Conservation (phyloP, 1,140 invertebrate species). For the Lasaia peninsularis region DNA sequence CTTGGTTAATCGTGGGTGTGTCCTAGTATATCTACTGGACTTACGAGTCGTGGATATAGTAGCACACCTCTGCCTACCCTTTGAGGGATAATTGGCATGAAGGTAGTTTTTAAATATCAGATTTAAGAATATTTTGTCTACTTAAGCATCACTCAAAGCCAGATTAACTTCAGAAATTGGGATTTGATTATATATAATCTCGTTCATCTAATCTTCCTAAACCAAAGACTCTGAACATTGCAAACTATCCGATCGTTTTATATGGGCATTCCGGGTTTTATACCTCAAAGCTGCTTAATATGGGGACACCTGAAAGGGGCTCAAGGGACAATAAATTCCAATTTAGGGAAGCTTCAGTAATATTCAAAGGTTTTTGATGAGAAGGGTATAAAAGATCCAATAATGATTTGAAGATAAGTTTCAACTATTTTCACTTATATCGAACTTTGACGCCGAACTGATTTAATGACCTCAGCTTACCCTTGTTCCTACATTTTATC, state of each 20-base stretch:
- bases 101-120: too few species aligned
- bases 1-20: too few species aligned
- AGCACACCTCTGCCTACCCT: too few species aligned
- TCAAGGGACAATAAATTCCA: slow-evolving; percentile 16
- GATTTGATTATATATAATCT: not conserved
- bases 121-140: too few species aligned
- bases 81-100: too few species aligned
- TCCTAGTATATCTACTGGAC: too few species aligned
- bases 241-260: not conserved
- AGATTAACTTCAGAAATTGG: not conserved
- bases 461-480: not conserved
- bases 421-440: not conserved
- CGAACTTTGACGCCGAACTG: not conserved
- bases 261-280: slow-evolving; percentile 8
- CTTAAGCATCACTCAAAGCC: too few species aligned
- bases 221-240: not conserved
- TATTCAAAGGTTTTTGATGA: not conserved
- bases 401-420: not conserved
- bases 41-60: too few species aligned
- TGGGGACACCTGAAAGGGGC: slow-evolving; percentile 18
- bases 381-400: not conserved
- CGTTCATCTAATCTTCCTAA: not conserved
- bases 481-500: too few species aligned
- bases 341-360: slow-evolving; percentile 3
- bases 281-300: slow-evolving; percentile 12